phyloP scores from a whole-genome alignment of 92 coral and sea anemone genomes.

The Epizoanthus stellaris region DNA sequence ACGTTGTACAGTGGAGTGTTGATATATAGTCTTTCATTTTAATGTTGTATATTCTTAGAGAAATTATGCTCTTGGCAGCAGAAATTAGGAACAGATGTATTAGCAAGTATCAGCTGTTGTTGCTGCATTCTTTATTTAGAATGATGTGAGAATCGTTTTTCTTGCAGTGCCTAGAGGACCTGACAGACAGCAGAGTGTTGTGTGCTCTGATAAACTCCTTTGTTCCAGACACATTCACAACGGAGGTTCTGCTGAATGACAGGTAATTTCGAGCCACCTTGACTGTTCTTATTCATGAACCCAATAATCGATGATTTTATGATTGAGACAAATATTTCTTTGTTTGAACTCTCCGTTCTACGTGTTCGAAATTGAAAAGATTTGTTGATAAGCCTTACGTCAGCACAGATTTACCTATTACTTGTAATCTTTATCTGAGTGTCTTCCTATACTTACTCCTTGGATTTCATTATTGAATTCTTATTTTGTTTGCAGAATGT shows the following conservation, averaged over 20 bases:
- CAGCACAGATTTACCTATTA: neutral
- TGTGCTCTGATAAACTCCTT: constrained; percentile 95
- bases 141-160: neutral
- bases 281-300: no score
- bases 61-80: no score
- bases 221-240: constrained; percentile 97
- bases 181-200: constrained; percentile 96
- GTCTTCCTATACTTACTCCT: no score
- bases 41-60: no score
- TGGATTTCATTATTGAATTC: no score
- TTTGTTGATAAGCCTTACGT: no score
- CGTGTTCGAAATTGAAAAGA: neutral
- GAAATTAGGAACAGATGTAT: neutral
- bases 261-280: constrained; percentile 55
- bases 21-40: no score
- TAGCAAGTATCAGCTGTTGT: neutral
- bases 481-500: no score
- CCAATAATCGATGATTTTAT: neutral
- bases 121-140: neutral
- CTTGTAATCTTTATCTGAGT: no score
- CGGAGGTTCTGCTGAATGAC: constrained; percentile 95
- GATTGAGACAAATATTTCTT: neutral
- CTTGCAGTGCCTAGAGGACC: constrained; percentile 84
- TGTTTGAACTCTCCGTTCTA: neutral
- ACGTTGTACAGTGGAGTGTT: no score